Evolutionary conservation across 2,113 vertebrate species (phyloP).

Genomic region (Merops nubicus): DNA sequence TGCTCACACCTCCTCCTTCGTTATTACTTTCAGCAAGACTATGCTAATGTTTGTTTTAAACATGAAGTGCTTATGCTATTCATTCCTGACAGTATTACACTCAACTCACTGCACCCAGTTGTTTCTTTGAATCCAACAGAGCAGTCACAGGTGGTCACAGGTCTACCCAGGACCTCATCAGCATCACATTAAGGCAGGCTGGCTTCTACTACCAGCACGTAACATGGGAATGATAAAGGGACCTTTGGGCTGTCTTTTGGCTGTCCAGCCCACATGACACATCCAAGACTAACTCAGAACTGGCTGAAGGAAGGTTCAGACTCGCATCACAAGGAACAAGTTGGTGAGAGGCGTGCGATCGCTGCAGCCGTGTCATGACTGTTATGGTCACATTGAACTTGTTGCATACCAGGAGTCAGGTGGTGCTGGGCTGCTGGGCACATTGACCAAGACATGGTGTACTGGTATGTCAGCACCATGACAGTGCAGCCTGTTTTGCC

Average conservation of each 20-base stretch:
- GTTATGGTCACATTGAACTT: not conserved
- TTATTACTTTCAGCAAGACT: conserved; percentile 3
- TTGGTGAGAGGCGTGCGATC: not conserved
- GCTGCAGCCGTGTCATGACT: not conserved
- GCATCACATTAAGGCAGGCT: not conserved
- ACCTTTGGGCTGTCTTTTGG: not conserved
- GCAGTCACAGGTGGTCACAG: not conserved
- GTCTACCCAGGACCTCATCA: not conserved
- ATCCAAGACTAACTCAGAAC: not conserved
- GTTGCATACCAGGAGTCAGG: not conserved
- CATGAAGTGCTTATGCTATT: not conserved
- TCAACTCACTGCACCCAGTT: not conserved
- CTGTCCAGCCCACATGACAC: not conserved
- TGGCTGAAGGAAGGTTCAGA: not conserved
- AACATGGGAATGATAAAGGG: not conserved
- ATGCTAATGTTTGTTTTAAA: conserved; percentile 11
- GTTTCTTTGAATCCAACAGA: not conserved
- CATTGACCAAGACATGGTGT: not conserved
- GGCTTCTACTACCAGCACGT: not conserved
- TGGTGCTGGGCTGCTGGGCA: not conserved
- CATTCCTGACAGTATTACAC: not conserved
- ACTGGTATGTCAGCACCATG: not conserved
- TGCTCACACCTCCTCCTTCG: not conserved
- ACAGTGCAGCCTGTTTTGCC: no score
- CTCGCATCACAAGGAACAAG: not conserved